These are phyloP conservation scores for Cryptosula pallasiana DNA, from an alignment of 2,888 invertebrate species.

Conservation along the genomic window DNA sequence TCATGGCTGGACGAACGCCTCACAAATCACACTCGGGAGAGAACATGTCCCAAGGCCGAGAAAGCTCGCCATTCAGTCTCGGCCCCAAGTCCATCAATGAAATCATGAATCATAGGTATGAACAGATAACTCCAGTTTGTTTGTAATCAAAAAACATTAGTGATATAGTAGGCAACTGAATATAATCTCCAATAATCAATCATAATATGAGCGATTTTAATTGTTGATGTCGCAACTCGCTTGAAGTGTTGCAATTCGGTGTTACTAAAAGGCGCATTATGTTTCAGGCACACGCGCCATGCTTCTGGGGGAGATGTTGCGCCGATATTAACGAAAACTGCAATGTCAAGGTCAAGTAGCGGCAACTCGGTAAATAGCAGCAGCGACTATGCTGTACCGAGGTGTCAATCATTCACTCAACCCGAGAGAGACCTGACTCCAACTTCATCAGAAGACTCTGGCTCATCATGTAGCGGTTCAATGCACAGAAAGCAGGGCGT, in stretches of 20 bases:
- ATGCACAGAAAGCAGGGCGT: slow-evolving; percentile 14
- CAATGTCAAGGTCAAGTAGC: slow-evolving; percentile 23
- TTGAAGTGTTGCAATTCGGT: too few relatives aligned
- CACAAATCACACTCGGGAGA: not conserved
- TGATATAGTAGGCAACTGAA: too few relatives aligned
- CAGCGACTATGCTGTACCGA: not conserved
- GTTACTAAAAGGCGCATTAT: too few relatives aligned
- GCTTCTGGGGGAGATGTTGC: slow-evolving; percentile 1
- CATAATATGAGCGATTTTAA: too few relatives aligned
- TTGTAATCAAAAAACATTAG: too few relatives aligned
- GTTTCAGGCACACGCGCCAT: not conserved
- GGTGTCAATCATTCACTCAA: slow-evolving; percentile 17
- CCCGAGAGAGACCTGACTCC: not conserved
- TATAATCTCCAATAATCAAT: too few relatives aligned
- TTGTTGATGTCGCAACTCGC: too few relatives aligned
- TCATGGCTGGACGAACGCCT: not conserved
- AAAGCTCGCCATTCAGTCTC: slow-evolving; percentile 12
- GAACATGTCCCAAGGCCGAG: slow-evolving; percentile 2
- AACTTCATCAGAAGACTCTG: slow-evolving; percentile 23
- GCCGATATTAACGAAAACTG: slow-evolving; percentile 8
- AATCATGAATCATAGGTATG: slow-evolving; percentile 21
- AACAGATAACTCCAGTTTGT: too few relatives aligned
- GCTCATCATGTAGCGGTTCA: slow-evolving; percentile 14
- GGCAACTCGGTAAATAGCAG: slow-evolving; percentile 24
- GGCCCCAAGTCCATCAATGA: slow-evolving; percentile 6